Conservation (phyloP, 1,140 invertebrate genomes). For the Halesus radiatus region DNA sequence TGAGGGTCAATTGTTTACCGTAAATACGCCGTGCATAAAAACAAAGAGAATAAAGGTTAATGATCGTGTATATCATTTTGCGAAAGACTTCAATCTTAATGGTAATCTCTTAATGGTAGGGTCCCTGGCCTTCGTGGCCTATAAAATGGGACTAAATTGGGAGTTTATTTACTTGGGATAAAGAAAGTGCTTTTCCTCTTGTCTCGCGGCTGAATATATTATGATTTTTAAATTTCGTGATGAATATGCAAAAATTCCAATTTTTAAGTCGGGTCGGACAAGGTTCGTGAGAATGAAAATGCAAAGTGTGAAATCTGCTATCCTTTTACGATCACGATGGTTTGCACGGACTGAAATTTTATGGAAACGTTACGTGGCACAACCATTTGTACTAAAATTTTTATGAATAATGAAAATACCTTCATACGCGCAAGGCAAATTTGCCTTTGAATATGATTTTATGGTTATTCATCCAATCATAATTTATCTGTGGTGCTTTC, state of each 20-base stretch:
- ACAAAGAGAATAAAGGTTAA: conserved; percentile 10
- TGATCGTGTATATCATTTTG: conserved; percentile 10
- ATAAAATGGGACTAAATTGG: conserved; percentile 13
- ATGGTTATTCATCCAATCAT: too few relatives aligned
- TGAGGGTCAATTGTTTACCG: background rate
- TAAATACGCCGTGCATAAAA: background rate
- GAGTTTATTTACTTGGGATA: conserved; percentile 10
- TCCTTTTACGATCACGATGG: background rate
- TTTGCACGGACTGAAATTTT: background rate
- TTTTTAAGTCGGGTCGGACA: conserved; percentile 18
- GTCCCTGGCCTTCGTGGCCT: background rate
- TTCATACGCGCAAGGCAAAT: too few relatives aligned
- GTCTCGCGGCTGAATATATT: background rate
- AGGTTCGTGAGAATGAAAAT: conserved; percentile 12
- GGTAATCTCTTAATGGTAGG: conserved; percentile 20
- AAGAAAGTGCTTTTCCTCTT: background rate
- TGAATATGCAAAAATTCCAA: conserved; percentile 24
- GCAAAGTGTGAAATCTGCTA: conserved; percentile 15
- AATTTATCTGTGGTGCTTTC: too few relatives aligned
- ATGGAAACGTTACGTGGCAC: background rate
- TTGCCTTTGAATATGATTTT: too few relatives aligned
- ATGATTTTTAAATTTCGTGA: background rate
- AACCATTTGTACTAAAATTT: background rate
- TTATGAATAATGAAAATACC: too few relatives aligned
- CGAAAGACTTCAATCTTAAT: conserved; percentile 23